Evolutionary conservation across 2,888 invertebrate genomes (phyloP), one percentile per base, ranked within the genome.

Genomic region (Sesia bembeciformis): DNA sequence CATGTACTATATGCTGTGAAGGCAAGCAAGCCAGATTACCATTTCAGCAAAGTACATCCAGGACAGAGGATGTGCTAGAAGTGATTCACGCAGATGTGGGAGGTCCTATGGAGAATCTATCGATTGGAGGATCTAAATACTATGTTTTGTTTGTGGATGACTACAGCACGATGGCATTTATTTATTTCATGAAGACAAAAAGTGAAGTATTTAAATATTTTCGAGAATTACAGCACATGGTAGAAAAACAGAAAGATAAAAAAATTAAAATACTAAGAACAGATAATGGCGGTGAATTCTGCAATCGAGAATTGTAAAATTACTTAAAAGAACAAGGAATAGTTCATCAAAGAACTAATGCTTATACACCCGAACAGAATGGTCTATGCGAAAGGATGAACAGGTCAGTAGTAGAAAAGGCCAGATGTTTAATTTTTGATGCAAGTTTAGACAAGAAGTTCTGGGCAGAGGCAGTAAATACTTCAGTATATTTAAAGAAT

Each of bases 301-400:
- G 57, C 52, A 59, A 54, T 39, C 53, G 5, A 3, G 54, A 56
- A 40, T 58, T 59, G 54, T 49, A 58, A 49, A 43, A 51, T 38
- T 56, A 51, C 54, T 54, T 59, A 50, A 58, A 43, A 49, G 5
- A 38, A 6, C 46, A 51, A 42, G 56, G 41, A 7, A 53, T 58
- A 39, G 8, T 60, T 6, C 60, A 58, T 54, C 57, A 58, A 4
- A 58, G 57, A 49, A 53, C 56, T 3, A 58, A 58, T 39, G 41
- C 55, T 39, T 49, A 53, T 49, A 55, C 51, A n/a, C 61, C 66
- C 0, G 60, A 65, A 49, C 64, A 65, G 51, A 64, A 65, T 55
- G 64, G 60, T 3, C 1, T 66, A 4, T 53, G 59, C n/a, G 63
- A 66, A 38, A 41, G 68, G 39, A 52, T 38, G 4, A 65, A 66